These are phyloP conservation scores for Tetramorium parvispinum DNA, from an alignment of 1,140 invertebrate species.

Conservation along the genomic window DNA sequence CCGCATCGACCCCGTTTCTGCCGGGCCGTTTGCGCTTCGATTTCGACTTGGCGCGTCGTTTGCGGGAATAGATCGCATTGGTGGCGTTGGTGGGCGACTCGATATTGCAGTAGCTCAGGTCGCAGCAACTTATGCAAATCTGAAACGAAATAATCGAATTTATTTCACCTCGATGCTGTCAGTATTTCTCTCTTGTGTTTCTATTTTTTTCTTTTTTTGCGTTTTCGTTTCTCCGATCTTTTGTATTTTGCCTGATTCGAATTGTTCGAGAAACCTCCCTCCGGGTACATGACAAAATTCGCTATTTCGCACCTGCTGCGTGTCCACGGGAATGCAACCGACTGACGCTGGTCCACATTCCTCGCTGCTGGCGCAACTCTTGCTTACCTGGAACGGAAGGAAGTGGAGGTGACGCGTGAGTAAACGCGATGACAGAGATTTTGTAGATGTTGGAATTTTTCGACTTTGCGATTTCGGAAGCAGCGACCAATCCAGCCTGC, in stretches of 20 bases:
- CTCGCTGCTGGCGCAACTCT: constrained; percentile 88
- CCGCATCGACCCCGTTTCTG: constrained; percentile 77
- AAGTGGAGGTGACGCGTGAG: constrained; percentile 2
- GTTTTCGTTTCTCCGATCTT: background rate
- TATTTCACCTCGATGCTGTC: constrained; percentile 73
- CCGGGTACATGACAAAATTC: constrained; percentile 78
- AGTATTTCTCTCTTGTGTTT: background rate
- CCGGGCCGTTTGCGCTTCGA: constrained; percentile 80
- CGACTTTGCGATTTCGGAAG: background rate
- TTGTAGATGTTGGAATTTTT: background rate
- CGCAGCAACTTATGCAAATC: constrained; percentile 89
- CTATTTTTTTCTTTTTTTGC: background rate
- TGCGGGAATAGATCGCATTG: constrained; percentile 86
- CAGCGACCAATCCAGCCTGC: background rate
- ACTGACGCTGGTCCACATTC: constrained; percentile 88
- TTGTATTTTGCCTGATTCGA: constrained; percentile 7
- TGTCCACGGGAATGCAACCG: constrained; percentile 88
- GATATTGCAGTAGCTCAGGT: constrained; percentile 89
- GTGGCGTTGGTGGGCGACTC: constrained; percentile 88
- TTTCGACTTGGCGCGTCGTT: constrained; percentile 82
- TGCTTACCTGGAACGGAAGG: constrained; percentile 85
- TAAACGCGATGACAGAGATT: background rate
- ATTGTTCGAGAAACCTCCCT: constrained; percentile 19
- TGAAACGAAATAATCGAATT: constrained; percentile 85
- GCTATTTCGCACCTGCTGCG: constrained; percentile 87